Base-by-base conservation (phyloP, 1,140 invertebrate species). In the Caenorhabditis tropicalis region DNA sequence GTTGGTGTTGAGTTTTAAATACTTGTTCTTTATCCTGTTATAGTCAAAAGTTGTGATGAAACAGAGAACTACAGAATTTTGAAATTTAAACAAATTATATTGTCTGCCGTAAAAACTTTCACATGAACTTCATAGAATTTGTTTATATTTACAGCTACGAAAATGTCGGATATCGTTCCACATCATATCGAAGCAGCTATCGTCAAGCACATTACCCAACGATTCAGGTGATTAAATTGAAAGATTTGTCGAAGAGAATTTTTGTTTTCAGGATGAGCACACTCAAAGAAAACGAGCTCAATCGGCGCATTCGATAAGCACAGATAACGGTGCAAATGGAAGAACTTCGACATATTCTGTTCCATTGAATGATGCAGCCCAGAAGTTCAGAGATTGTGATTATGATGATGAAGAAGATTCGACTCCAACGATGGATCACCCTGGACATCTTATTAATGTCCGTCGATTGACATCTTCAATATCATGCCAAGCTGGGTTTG, bases 181-280 rank as follows among this genome's bases (percentile, higher is more conserved):
- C 85, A 16, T 88, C 86, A 10, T 90, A 90, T 80, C 86, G 88
- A 60, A 88, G 87, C 81, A 86, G 88, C 19, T 90, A 90, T 85
- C 86, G 89, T 16, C 89, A 89, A 65, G 88, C 86, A 58, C 90
- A 90, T 51, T 90, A 91, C 51, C 89, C 89, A 15, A 90, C 89
- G 1, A 29, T 90, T 27, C 88, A 90, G 51, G 88, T 87, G 10
- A 36, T 81, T 49, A 65, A 79, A 24, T 49, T 15, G 39, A 24
- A 81, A 39, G 19, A 43, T n/a, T n/a, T n/a, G n/a, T n/a, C n/a
- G n/a, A n/a, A n/a, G n/a, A n/a, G n/a, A n/a, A n/a, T n/a, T n/a
- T n/a, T n/a, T n/a, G n/a, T n/a, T n/a, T n/a, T n/a, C 82, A 82
- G 43, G 49, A 49, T 58, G 70, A 86, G 36, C 53, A 79, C 36